Conservation (phyloP, 64 coral and sea anemone species). For the Montipora foliosa region DNA sequence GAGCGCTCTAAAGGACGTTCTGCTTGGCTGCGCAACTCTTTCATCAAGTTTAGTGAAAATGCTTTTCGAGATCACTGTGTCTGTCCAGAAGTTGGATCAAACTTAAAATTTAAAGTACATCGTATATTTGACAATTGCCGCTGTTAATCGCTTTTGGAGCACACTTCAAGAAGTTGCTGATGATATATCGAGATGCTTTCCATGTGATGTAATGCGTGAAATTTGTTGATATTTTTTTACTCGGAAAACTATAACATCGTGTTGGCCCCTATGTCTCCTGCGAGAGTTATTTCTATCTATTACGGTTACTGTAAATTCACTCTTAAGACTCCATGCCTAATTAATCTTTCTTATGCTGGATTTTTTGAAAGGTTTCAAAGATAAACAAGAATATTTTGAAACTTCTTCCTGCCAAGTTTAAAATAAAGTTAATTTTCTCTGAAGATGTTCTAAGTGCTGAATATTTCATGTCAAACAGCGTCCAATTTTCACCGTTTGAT, state of each 20-base stretch:
- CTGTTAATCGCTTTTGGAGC: background rate
- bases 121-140: too few species aligned
- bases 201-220: slow-evolving; percentile 44
- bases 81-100: too few species aligned
- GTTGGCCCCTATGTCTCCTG: background rate
- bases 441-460: slow-evolving; percentile 27
- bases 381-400: background rate
- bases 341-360: too few species aligned
- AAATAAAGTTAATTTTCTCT: slow-evolving; percentile 33
- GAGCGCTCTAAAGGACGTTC: too few species aligned
- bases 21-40: too few species aligned
- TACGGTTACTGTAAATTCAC: too few species aligned
- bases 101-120: too few species aligned
- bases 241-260: background rate
- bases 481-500: background rate
- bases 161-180: background rate
- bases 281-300: background rate
- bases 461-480: slow-evolving; percentile 45
- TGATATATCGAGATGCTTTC: background rate
- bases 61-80: too few species aligned
- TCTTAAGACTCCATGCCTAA: too few species aligned
- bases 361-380: background rate
- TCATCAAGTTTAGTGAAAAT: too few species aligned
- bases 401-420: background rate
- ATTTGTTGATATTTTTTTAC: background rate